Evolutionary conservation across 2,888 invertebrate species (phyloP), one percentile per base, ranked within the genome.

Genomic region (Zonitis immaculata): DNA sequence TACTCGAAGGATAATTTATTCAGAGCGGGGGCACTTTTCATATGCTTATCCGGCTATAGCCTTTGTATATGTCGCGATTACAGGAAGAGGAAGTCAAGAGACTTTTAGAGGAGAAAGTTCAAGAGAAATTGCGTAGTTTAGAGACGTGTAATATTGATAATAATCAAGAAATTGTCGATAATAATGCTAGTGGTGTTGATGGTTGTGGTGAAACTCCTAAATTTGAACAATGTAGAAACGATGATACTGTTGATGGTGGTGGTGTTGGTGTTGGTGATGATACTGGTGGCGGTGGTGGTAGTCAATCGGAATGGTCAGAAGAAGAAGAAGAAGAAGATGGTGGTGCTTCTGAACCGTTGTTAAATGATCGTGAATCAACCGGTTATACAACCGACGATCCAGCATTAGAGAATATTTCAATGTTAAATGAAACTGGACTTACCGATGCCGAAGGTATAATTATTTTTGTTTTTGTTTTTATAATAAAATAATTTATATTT

Each of bases 311-410:
- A 70, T 89, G 89, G 89, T 88, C 88, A n/a, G n/a, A n/a, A n/a
- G n/a, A n/a, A n/a, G n/a, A n/a, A 59, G 83, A 83, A 66, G 83
- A 83, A 64, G 82, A 82, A 62, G 83, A 83, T 60, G 83, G 82
- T 42, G 84, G 83, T 55, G 84, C 82, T 46, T 83, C 83, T n/a
- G 84, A 79, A 57, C 79, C 78, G 9, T 66, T 80, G n/a, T 63
- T 79, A 26, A 77, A 77, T 44, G 80, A 81, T 58, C 66, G 78
- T 44, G 82, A 82, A 64, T 89, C 89, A 59, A 88, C 89, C 1
- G 90, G 90, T 22, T 91, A 91, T 72, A 89, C 88, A n/a, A 91
- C 90, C 0, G 91, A 91, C 75, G 91, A 91, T 75, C 90, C 90
- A 1, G 90, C 89, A 12, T 78, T 91, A 9, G 91, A 91, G 75